Evolutionary conservation across 2,113 vertebrate species (phyloP).

Genomic region (Xiphorhynchus elegans): DNA sequence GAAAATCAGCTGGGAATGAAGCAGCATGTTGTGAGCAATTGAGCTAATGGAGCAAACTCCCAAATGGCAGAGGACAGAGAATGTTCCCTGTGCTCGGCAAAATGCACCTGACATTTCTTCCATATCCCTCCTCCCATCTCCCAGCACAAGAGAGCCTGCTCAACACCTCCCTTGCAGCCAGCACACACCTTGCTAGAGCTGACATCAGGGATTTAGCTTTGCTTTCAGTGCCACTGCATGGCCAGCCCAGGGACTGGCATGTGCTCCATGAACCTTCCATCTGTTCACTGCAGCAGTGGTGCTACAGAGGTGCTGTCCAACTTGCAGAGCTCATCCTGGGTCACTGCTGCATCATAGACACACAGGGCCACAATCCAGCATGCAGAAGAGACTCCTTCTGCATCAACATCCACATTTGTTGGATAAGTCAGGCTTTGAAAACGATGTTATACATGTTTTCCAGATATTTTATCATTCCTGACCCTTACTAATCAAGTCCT

Average conservation of each 20-base stretch:
- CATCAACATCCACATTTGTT: background rate
- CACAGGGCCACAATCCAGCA: rapidly evolving
- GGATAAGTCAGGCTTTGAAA: background rate
- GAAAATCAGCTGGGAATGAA: background rate
- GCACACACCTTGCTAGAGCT: background rate
- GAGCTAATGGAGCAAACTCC: background rate
- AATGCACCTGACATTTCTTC: background rate
- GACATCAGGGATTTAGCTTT: background rate
- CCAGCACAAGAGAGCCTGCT: background rate
- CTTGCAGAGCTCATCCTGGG: background rate
- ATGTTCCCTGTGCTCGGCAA: background rate
- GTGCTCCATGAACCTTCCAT: background rate
- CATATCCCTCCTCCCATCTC: background rate
- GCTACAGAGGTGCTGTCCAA: background rate
- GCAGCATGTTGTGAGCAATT: background rate
- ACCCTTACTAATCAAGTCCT: background rate
- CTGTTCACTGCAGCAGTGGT: rapidly evolving
- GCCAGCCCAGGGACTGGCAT: background rate
- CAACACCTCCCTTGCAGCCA: background rate
- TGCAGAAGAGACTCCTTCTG: background rate
- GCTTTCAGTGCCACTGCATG: conserved; percentile 59
- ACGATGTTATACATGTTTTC: background rate
- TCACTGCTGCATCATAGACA: background rate
- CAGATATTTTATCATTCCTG: background rate
- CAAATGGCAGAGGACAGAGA: background rate